phyloP scores from a whole-genome alignment of 2,888 invertebrate genomes.

The Brachyopa scutellaris region DNA sequence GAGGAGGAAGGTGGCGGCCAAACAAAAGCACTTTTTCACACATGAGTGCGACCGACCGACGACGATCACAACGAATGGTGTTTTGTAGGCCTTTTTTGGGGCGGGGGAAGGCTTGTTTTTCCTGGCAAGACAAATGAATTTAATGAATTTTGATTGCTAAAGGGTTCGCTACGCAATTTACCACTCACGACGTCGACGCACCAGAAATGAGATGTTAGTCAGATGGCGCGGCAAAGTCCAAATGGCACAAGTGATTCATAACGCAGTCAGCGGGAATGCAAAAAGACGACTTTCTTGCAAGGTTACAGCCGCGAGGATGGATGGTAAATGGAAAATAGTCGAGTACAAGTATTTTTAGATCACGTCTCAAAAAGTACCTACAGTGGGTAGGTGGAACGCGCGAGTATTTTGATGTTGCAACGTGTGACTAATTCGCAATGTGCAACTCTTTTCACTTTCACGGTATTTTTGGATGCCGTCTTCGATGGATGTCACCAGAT shows the following conservation, averaged over 20 bases:
- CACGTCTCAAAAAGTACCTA: slow-evolving; percentile 26
- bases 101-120: slow-evolving; percentile 20
- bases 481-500: slow-evolving; percentile 46
- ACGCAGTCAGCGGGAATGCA: slow-evolving; percentile 8
- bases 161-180: slow-evolving; percentile 69
- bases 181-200: slow-evolving; percentile 55
- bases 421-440: slow-evolving; percentile 62
- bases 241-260: slow-evolving; percentile 60
- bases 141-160: slow-evolving; percentile 72
- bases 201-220: slow-evolving; percentile 50
- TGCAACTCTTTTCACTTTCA: slow-evolving; percentile 63
- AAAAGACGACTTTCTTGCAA: slow-evolving; percentile 52
- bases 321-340: slow-evolving; percentile 1
- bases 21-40: slow-evolving; percentile 65
- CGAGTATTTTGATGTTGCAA: slow-evolving; percentile 59
- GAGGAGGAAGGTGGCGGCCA: slow-evolving; percentile 47
- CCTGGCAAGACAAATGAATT: slow-evolving; percentile 66
- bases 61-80: slow-evolving; percentile 37
- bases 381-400: slow-evolving; percentile 28
- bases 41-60: slow-evolving; percentile 67
- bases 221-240: slow-evolving; percentile 51
- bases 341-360: slow-evolving; percentile 44
- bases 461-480: slow-evolving; percentile 45
- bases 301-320: slow-evolving; percentile 46
- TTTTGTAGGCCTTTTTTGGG: too few species aligned